Conservation (phyloP, 2,113 vertebrate species). For the Seriola rivoliana region DNA sequence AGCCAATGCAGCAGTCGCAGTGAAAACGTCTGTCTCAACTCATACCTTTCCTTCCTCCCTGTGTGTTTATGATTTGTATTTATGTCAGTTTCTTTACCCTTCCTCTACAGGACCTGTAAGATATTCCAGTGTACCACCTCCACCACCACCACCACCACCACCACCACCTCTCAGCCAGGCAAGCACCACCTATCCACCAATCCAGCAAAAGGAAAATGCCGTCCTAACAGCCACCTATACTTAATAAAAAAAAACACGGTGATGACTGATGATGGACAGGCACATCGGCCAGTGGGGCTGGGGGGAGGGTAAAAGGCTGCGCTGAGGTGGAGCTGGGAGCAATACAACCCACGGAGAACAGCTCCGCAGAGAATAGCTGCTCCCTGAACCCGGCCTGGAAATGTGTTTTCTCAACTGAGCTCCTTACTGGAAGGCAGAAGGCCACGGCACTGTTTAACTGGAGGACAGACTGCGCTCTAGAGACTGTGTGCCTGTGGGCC, state of each 20-base stretch:
- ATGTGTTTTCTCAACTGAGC: constrained; percentile 47
- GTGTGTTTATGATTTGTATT: constrained; percentile 19
- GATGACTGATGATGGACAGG: constrained; percentile 55
- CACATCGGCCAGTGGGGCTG: constrained; percentile 21
- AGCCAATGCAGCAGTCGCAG: not conserved
- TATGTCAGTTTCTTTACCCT: constrained; percentile 19
- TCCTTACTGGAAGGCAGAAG: constrained; percentile 55
- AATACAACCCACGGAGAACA: constrained; percentile 33
- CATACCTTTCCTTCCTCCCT: not conserved
- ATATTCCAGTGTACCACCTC: constrained; percentile 58
- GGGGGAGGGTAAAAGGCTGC: constrained; percentile 6
- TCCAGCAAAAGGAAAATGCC: constrained; percentile 46
- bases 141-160: constrained; percentile 46
- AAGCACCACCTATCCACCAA: constrained; percentile 39
- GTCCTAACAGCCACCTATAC: constrained; percentile 49
- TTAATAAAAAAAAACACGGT: constrained; percentile 19
- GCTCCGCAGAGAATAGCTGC: constrained; percentile 50
- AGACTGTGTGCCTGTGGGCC: constrained; percentile 57
- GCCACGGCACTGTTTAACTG: constrained; percentile 49
- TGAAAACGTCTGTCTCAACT: not conserved
- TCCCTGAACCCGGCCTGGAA: constrained; percentile 53
- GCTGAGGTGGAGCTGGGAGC: constrained; percentile 43
- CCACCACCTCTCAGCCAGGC: constrained; percentile 47
- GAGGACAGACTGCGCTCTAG: constrained; percentile 49
- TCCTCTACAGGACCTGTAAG: constrained; percentile 76